Conservation (phyloP, 2,113 vertebrate species). For the Mormoops blainvillei region DNA sequence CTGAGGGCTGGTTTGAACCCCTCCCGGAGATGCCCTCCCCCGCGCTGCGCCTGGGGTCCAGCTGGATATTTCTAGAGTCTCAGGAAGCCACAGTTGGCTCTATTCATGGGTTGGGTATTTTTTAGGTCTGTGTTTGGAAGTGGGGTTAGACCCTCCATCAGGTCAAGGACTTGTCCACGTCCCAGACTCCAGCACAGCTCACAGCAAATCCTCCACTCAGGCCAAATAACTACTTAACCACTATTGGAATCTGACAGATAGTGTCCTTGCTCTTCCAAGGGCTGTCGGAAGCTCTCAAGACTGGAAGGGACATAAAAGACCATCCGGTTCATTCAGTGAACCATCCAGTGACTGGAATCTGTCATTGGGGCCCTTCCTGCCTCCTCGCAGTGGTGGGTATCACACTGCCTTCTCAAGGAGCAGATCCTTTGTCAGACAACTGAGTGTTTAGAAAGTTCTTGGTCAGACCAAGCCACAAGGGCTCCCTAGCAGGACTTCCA, state of each 20-base stretch:
- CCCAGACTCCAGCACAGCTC: background rate
- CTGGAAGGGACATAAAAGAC: background rate
- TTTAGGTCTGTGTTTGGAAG: background rate
- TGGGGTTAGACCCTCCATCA: background rate
- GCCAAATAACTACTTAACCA: background rate
- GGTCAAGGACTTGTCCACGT: background rate
- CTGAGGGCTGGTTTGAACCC: fast-evolving
- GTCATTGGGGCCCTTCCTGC: background rate
- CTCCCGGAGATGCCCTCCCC: background rate
- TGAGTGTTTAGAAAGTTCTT: background rate
- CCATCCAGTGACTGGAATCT: background rate
- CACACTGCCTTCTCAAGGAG: background rate
- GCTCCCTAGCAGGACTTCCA: background rate
- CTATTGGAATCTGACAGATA: background rate
- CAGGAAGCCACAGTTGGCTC: background rate
- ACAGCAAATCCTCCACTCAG: background rate
- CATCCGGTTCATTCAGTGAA: background rate
- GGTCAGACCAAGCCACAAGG: background rate
- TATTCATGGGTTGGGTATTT: background rate
- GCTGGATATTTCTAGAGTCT: background rate
- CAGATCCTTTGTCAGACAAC: background rate
- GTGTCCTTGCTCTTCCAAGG: background rate
- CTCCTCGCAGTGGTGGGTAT: background rate
- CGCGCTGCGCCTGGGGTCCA: background rate
- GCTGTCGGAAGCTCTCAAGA: background rate